Evolutionary conservation across 1,140 invertebrate genomes (phyloP).

Genomic region (Tetragnatha versicolor): DNA sequence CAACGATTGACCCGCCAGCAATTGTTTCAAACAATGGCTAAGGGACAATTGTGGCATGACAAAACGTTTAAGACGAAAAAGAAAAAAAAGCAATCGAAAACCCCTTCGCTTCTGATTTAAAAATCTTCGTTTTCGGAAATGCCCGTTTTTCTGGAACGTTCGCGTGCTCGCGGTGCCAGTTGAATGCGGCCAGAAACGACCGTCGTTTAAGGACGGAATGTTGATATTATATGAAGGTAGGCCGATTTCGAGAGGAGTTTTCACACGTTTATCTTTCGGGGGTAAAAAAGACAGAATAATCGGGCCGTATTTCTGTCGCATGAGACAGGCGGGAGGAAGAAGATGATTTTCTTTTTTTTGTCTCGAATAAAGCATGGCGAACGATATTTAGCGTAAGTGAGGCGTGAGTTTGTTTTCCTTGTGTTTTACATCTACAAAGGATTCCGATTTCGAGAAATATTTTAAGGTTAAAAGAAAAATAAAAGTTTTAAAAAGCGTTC

Average conservation of each 20-base stretch:
- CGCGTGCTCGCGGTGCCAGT: conserved; percentile 5
- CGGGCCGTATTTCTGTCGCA: not conserved
- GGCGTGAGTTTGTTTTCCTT: too few species aligned
- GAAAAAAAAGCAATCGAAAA: not conserved
- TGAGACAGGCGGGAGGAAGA: not conserved
- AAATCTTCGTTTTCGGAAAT: not conserved
- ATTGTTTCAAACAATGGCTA: conserved; percentile 3
- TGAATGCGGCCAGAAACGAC: not conserved
- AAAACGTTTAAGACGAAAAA: conserved; percentile 25
- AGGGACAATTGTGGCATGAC: conserved; percentile 22
- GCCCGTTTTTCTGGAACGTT: not conserved
- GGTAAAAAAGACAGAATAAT: not conserved
- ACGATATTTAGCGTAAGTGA: too few species aligned
- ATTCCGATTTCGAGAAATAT: too few species aligned
- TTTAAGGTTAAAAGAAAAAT: too few species aligned
- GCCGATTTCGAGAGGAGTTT: conserved; percentile 10
- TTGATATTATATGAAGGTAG: not conserved
- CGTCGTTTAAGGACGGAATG: not conserved
- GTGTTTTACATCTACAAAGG: too few species aligned
- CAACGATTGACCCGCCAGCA: not conserved
- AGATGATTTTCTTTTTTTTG: too few species aligned
- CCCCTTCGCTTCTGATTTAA: not conserved
- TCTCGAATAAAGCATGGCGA: too few species aligned
- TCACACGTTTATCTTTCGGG: conserved; percentile 31
- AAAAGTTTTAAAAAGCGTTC: too few species aligned